Evolutionary conservation across 1,140 invertebrate species (phyloP), one percentile per base, ranked within the genome.

Genomic region (Brachionus plicatilis): DNA sequence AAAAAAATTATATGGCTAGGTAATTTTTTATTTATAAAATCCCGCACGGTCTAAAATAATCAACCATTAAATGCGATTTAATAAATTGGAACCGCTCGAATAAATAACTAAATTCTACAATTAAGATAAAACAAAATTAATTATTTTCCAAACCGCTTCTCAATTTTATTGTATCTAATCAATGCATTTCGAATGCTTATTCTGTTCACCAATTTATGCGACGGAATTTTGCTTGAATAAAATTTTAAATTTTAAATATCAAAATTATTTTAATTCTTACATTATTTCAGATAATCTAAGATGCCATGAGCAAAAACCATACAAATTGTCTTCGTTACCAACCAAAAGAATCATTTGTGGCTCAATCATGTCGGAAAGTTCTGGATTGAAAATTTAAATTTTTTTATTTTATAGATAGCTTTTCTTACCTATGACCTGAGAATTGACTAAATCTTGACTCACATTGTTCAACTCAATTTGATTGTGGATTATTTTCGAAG

Each of bases 281-380:
- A 80, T 80, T 80, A 80, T 80, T 80, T 80, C 76, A 17, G 76
- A 53, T n/a, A 80, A 27, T 33, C 76, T 56, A 2, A 80, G 41
- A 41, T 80, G 47, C 76, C 76, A 80, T 12, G 43, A 65, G 27
- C 29, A 80, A 80, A 80, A 65, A 8, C 76, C 76, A 24, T 27
- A 60, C 27, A 65, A 29, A 56, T 45, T 33, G 20, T 80, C 47
- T n/a, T 80, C 43, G 20, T 27, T 56, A 27, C 76, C 76, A 37
- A 80, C 41, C 27, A 43, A 14, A 24, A 80, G 9, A 12, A 80
- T 27, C 76, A 80, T 80, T 41, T 80, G 45, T n/a, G 76, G 76
- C 17, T 80, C 79, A 11, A 43, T 82, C 33, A 82, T 45, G 20
- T 47, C 79, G 17, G 53, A 82, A 9, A 45, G 11, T 37, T 68